Evolutionary conservation across 2,797 vertebrate species (phyloP).

Genomic region (Ficedula albicollis): DNA sequence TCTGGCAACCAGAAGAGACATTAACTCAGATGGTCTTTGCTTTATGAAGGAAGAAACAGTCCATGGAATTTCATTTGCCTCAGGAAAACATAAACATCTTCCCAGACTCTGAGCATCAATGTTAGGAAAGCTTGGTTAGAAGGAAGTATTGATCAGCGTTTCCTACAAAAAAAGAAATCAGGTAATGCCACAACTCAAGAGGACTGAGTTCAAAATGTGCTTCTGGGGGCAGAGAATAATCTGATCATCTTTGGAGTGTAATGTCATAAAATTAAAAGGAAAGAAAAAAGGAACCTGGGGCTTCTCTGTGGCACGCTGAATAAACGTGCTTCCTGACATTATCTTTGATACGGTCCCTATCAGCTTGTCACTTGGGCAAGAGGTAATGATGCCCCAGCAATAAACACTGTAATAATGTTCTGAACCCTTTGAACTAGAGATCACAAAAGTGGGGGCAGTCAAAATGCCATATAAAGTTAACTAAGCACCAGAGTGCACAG

Average conservation of each 20-base stretch:
- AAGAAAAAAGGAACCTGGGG: neutral
- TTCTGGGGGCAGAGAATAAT: neutral
- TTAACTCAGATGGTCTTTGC: slow-evolving; percentile 52
- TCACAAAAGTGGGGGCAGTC: slow-evolving; percentile 14
- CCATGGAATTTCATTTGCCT: slow-evolving; percentile 69
- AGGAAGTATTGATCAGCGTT: neutral
- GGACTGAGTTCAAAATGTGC: neutral
- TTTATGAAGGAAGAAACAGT: slow-evolving; percentile 65
- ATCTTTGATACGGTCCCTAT: neutral
- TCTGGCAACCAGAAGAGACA: slow-evolving; percentile 68
- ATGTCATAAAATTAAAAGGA: slow-evolving; percentile 7
- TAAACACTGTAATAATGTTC: neutral
- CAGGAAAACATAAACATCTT: slow-evolving; percentile 21
- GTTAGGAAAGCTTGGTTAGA: neutral
- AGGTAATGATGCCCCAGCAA: neutral
- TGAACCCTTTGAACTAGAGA: neutral
- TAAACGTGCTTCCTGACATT: neutral
- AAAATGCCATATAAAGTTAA: slow-evolving; percentile 36
- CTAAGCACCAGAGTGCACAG: neutral
- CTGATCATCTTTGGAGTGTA: neutral
- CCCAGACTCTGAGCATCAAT: neutral
- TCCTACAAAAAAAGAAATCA: neutral
- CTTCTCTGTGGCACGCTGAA: neutral
- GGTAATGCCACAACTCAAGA: neutral
- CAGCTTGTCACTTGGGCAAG: neutral